Evolutionary conservation across 2,113 vertebrate genomes (phyloP).

Genomic region (Meleagris gallopavo): DNA sequence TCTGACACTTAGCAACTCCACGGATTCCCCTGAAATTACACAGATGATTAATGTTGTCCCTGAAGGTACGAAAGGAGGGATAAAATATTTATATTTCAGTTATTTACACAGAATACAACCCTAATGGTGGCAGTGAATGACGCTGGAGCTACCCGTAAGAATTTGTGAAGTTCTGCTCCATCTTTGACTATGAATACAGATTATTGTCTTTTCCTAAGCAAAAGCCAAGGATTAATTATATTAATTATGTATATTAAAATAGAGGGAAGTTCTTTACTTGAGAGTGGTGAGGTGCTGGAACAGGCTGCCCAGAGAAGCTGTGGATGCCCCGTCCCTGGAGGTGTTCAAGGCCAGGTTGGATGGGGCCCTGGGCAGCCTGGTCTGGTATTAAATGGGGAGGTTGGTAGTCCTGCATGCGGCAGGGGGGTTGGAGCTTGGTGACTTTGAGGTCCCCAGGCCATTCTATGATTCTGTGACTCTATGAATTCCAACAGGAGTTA

Average conservation of each 20-base stretch:
- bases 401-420: too few relatives aligned
- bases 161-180: not conserved
- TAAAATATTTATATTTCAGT: constrained; percentile 41
- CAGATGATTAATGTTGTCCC: constrained; percentile 22
- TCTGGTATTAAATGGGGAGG: too few relatives aligned
- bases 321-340: too few relatives aligned
- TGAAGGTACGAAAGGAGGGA: constrained; percentile 4
- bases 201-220: not conserved
- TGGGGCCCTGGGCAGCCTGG: too few relatives aligned
- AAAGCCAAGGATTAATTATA: not conserved
- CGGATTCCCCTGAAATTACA: constrained; percentile 28
- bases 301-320: too few relatives aligned
- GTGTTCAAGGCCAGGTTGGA: too few relatives aligned
- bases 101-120: not conserved
- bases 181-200: not conserved
- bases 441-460: too few relatives aligned
- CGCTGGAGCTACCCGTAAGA: not conserved
- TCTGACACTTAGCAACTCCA: not conserved
- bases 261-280: too few relatives aligned
- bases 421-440: too few relatives aligned
- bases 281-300: too few relatives aligned
- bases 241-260: too few relatives aligned
- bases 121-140: not conserved
- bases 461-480: too few relatives aligned
- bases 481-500: not conserved